phyloP scores from a whole-genome alignment of 2,888 invertebrate species.

The Orthonevra nobilis region DNA sequence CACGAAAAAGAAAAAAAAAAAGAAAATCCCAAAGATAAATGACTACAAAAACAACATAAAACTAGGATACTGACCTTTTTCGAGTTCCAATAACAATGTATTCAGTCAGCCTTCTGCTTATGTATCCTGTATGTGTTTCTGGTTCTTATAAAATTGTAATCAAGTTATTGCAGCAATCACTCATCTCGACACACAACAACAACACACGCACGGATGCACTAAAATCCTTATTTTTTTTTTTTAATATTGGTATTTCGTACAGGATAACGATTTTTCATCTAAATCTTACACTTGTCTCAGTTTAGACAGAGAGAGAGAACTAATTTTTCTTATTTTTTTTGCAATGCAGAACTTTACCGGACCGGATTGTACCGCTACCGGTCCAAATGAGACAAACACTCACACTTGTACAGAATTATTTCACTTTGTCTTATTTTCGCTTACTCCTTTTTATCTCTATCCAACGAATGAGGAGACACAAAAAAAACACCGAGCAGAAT shows the following conservation, averaged over 20 bases:
- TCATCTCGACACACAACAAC: neutral
- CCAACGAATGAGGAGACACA: conserved; percentile 27
- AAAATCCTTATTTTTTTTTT: conserved; percentile 27
- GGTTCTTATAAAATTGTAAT: conserved; percentile 18
- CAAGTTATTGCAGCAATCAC: conserved; percentile 36
- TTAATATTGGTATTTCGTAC: too few species aligned
- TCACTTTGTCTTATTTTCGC: conserved; percentile 10
- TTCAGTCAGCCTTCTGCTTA: conserved; percentile 8
- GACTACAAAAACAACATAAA: conserved; percentile 44
- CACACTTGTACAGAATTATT: conserved; percentile 22
- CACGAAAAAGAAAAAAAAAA: conserved; percentile 10
- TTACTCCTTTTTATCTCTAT: conserved; percentile 19
- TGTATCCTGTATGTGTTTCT: conserved; percentile 50
- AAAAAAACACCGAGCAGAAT: conserved; percentile 33
- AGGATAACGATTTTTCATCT: conserved; percentile 52
- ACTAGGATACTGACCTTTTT: conserved; percentile 68
- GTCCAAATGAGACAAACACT: conserved; percentile 38
- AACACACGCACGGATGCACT: conserved; percentile 27
- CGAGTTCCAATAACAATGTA: conserved; percentile 16
- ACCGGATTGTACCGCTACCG: conserved; percentile 66
- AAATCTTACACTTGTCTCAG: conserved; percentile 61
- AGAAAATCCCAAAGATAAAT: neutral
- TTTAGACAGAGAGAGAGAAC: conserved; percentile 54
- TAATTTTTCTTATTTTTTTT: conserved; percentile 44
- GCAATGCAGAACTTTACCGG: conserved; percentile 12